Percentiles rank a stretch among this genome's conserved stretches.
Conservation (phyloP, 1,140 invertebrate genomes). For the Pogonognathellus flavescens region DNA sequence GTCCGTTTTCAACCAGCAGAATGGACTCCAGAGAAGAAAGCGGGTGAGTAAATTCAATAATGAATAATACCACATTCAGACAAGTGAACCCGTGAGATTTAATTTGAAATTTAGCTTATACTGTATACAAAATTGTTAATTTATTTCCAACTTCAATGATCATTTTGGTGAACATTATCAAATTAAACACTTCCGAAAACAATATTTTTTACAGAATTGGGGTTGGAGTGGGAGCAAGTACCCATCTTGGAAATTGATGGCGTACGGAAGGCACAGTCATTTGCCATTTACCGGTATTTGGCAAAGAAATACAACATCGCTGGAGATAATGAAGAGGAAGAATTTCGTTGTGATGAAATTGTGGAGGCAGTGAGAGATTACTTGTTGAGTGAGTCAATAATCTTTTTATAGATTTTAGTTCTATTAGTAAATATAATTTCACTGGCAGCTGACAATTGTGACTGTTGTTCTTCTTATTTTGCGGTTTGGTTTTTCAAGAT, state of each 20-base stretch:
- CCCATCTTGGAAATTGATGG: conserved; percentile 21
- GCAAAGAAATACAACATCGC: conserved; percentile 75
- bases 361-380: conserved; percentile 70
- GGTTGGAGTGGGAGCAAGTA: conserved; percentile 28
- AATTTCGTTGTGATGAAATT: conserved; percentile 75
- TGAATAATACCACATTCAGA: too few relatives aligned
- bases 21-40: neutral
- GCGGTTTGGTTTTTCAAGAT: neutral
- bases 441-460: too few relatives aligned
- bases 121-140: neutral
- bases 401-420: neutral
- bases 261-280: neutral
- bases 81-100: neutral
- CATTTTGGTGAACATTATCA: neutral
- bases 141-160: neutral
- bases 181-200: neutral
- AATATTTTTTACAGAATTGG: neutral
- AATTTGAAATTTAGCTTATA: neutral
- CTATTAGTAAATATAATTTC: too few relatives aligned
- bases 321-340: conserved; percentile 77
- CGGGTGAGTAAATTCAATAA: too few relatives aligned
- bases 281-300: conserved; percentile 11
- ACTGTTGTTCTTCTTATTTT: neutral
- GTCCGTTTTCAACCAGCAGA: neutral
- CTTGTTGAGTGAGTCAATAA: neutral